These are phyloP conservation scores for Penaeus vannamei DNA, from an alignment of 1,140 invertebrate genomes.

Conservation along the genomic window DNA sequence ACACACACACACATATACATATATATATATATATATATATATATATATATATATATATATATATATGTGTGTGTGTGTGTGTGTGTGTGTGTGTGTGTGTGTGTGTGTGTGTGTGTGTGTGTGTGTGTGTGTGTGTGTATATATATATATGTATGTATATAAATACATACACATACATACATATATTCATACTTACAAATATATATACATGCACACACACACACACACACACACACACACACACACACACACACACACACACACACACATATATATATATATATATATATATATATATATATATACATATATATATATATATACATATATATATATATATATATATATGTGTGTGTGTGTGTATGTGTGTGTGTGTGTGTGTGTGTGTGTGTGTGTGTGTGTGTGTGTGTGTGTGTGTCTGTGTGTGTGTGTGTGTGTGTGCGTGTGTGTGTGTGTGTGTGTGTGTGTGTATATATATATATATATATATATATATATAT, in stretches of 20 bases:
- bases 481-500: not conserved
- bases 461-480: not conserved
- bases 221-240: not conserved
- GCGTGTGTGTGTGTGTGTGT: not conserved
- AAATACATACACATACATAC: too few species aligned
- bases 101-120: too few species aligned
- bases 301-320: not conserved
- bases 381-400: not conserved
- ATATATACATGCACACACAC: not conserved
- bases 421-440: not conserved
- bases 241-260: not conserved
- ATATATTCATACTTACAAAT: not conserved
- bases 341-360: not conserved
- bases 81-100: too few species aligned
- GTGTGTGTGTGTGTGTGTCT: not conserved
- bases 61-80: too few species aligned
- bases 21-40: too few species aligned
- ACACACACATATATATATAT: not conserved
- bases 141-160: too few species aligned
- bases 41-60: too few species aligned
- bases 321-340: slow-evolving; percentile 3
- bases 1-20: too few species aligned
- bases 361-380: not conserved
- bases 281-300: not conserved
- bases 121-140: too few species aligned